phyloP scores from a whole-genome alignment of 2,113 vertebrate species.

The Crotalus helleri region DNA sequence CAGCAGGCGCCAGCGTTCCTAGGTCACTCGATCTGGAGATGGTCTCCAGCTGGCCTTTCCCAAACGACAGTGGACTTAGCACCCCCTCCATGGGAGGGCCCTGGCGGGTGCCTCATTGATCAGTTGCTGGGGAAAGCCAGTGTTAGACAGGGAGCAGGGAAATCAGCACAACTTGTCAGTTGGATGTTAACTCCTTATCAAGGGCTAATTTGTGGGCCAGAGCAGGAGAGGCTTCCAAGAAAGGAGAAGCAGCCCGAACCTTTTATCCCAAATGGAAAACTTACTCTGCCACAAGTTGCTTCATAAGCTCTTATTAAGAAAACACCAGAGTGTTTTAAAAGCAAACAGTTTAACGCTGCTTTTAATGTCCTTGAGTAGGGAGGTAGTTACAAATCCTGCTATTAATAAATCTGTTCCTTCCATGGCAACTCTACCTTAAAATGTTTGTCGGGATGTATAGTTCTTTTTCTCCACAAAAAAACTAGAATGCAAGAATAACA shows the following conservation, averaged over 20 bases:
- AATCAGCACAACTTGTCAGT: background rate
- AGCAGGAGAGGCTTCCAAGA: background rate
- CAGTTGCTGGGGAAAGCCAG: constrained; percentile 37
- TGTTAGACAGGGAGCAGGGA: too few relatives aligned
- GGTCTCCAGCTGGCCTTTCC: too few relatives aligned
- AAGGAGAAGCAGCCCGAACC: background rate
- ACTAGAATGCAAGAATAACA: constrained; percentile 35
- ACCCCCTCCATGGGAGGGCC: constrained; percentile 51
- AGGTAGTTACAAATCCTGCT: constrained; percentile 46
- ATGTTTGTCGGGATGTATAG: constrained; percentile 47
- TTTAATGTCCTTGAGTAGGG: constrained; percentile 52
- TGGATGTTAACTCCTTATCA: background rate
- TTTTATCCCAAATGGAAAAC: background rate
- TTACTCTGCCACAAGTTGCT: background rate
- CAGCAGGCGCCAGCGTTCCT: constrained; percentile 36
- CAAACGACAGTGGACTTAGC: constrained; percentile 2
- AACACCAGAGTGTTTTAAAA: background rate
- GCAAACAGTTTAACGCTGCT: constrained; percentile 27
- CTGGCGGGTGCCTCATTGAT: constrained; percentile 48
- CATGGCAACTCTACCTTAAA: background rate
- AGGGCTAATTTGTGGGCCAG: background rate
- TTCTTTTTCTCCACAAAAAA: constrained; percentile 55
- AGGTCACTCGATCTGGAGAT: constrained; percentile 71
- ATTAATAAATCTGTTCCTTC: constrained; percentile 39
- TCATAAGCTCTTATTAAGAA: background rate